These are phyloP conservation scores for Epizoanthus stellaris DNA, from an alignment of 92 coral and sea anemone genomes.

Conservation along the genomic window DNA sequence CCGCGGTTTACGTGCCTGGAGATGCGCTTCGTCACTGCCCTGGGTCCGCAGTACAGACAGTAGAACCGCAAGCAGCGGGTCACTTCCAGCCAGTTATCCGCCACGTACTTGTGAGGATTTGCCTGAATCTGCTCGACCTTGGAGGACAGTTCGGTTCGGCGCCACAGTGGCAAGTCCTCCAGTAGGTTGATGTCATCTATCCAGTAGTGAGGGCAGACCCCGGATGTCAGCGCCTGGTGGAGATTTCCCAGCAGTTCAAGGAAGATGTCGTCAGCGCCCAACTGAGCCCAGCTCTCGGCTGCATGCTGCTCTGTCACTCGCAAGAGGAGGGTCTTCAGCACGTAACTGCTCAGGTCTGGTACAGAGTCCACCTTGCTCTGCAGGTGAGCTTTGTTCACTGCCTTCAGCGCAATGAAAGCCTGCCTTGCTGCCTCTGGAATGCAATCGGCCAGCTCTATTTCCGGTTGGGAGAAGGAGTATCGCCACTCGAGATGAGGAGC, in stretches of 20 bases:
- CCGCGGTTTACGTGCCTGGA: not conserved
- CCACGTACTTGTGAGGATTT: slow-evolving; percentile 17
- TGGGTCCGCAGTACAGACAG: slow-evolving; percentile 17
- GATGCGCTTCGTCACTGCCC: not conserved
- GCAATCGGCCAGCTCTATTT: slow-evolving; percentile 42
- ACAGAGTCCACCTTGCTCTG: slow-evolving; percentile 8
- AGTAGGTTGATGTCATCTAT: slow-evolving; percentile 44
- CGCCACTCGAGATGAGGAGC: slow-evolving; percentile 51
- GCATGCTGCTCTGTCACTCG: slow-evolving; percentile 12
- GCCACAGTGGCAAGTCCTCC: slow-evolving; percentile 13
- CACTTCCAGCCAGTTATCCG: slow-evolving; percentile 45
- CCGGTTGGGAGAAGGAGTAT: slow-evolving; percentile 46
- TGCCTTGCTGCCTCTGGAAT: slow-evolving; percentile 25
- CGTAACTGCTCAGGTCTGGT: slow-evolving; percentile 28
- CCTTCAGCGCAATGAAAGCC: slow-evolving; percentile 39
- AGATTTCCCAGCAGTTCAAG: slow-evolving; percentile 14
- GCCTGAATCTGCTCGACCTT: slow-evolving; percentile 31
- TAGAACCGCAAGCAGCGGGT: slow-evolving; percentile 31
- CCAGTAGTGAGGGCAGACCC: slow-evolving; percentile 41
- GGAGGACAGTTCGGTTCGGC: slow-evolving; percentile 7
- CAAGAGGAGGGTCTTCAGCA: slow-evolving; percentile 30
- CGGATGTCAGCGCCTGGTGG: slow-evolving; percentile 27
- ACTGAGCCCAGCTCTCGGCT: not conserved
- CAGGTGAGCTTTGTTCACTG: slow-evolving; percentile 38
- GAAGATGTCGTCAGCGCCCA: not conserved